Evolutionary conservation across 2,888 invertebrate species (phyloP), one percentile per base, ranked within the genome.

Genomic region (Chirona hameri): DNA sequence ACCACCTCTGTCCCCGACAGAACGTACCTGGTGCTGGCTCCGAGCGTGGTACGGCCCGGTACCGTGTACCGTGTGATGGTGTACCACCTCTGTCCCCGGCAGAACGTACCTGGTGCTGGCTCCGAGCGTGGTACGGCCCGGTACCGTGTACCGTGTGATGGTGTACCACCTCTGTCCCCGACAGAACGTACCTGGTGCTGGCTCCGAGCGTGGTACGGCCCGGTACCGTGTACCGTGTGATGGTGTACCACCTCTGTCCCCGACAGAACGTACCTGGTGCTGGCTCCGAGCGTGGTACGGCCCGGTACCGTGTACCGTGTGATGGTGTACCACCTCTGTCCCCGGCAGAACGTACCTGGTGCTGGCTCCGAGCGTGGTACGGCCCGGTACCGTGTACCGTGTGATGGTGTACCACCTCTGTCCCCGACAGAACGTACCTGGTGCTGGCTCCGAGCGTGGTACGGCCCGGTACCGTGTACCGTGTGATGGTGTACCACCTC

Each of bases 41-140:
- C 97, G 7, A 92, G 92, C 85, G 93, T 95, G 91, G 94, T 98
- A 21, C 91, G 97, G 9, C 98, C 98, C 0, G 95, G 95, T 0
- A 95, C 97, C 86, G 92, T 97, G 83, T 96, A 96, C 88, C 93
- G 95, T 86, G 93, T 97, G 12, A 93, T 94, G 0, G 96, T 95
- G 0, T 94, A 94, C 82, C n/a, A n/a, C n/a, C n/a, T n/a, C n/a
- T n/a, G n/a, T n/a, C n/a, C 60, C 80, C 52, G n/a, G n/a, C 89
- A 96, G 96, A 84, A 95, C 95, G 15, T 98, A 97, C 88, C 96
- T 98, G 87, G 92, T 98, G 84, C 94, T 98, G 52, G 95, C 97
- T 0, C 96, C 97, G 7, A 92, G 92, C 85, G 93, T 95, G 91
- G 94, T 98, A 21, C 91, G 97, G 9, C 98, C 98, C 0, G 95